A percentile compares a stretch with the other conserved stretches of the same genome.
Evolutionary conservation across 2,888 invertebrate genomes (phyloP).

Genomic region (Drosophila mimetica): DNA sequence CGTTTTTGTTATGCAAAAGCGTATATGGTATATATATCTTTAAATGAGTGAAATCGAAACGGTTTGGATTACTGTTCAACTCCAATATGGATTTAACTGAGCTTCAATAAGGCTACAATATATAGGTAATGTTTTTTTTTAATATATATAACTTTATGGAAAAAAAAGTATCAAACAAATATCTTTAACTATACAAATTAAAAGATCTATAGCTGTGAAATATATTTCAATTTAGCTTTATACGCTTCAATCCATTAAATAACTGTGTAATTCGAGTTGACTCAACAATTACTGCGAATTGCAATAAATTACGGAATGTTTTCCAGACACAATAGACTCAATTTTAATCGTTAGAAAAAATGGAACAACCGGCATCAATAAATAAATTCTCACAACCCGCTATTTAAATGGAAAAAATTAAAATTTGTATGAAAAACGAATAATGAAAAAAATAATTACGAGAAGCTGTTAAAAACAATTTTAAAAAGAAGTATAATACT

Average conservation of each 20-base stretch:
- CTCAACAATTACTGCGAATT: conserved; percentile 24
- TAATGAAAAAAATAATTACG: not conserved
- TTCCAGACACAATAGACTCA: conserved; percentile 21
- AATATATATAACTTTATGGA: too few species aligned
- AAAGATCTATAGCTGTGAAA: not conserved
- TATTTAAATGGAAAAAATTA: conserved; percentile 49
- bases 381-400: conserved; percentile 10
- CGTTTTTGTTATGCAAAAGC: conserved; percentile 11
- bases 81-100: not conserved
- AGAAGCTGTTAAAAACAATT: not conserved
- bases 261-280: conserved; percentile 27
- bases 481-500: not conserved
- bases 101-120: not conserved
- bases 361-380: conserved; percentile 5
- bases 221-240: not conserved
- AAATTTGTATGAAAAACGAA: conserved; percentile 19
- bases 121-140: too few species aligned
- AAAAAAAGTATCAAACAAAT: too few species aligned
- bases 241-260: not conserved
- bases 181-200: not conserved
- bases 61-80: not conserved
- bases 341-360: conserved; percentile 6
- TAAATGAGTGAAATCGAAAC: not conserved
- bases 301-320: conserved; percentile 18
- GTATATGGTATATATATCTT: not conserved